These are phyloP conservation scores for Ectropis grisescens DNA, from an alignment of 1,140 invertebrate species.

Conservation along the genomic window DNA sequence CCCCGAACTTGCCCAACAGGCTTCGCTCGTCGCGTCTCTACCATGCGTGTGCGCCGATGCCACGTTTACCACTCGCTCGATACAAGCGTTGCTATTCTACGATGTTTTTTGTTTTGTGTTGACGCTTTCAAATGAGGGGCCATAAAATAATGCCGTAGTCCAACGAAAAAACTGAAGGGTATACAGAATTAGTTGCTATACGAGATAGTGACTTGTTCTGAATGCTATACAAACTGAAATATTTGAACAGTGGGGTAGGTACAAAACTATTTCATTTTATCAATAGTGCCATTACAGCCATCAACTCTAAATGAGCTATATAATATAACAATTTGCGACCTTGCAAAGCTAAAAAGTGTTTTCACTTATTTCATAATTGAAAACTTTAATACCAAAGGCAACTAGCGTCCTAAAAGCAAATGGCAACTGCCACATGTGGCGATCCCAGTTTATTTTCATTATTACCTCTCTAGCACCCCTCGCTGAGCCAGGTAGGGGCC, in stretches of 20 bases:
- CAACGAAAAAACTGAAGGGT: constrained; percentile 27
- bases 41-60: constrained; percentile 56
- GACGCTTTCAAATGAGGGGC: constrained; percentile 54
- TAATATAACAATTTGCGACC: too few relatives aligned
- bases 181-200: too few relatives aligned
- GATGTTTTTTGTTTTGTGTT: constrained; percentile 59
- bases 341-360: too few relatives aligned
- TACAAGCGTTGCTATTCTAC: constrained; percentile 39
- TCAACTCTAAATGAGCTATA: too few relatives aligned
- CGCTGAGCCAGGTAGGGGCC: constrained; percentile 20
- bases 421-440: constrained; percentile 17
- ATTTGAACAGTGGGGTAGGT: too few relatives aligned
- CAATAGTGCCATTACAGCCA: too few relatives aligned
- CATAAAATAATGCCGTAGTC: constrained; percentile 55
- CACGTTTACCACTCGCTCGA: constrained; percentile 27
- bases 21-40: too few relatives aligned
- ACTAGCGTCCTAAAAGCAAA: too few relatives aligned
- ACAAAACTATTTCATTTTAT: too few relatives aligned
- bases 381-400: too few relatives aligned
- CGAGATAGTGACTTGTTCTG: constrained; percentile 2
- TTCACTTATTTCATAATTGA: too few relatives aligned
- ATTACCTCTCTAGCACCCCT: constrained; percentile 14
- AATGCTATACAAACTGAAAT: too few relatives aligned
- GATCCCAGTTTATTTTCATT: constrained; percentile 12
- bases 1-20: constrained; percentile 41